Conservation (phyloP, 1,140 invertebrate genomes). For the Drosophila elegans region DNA sequence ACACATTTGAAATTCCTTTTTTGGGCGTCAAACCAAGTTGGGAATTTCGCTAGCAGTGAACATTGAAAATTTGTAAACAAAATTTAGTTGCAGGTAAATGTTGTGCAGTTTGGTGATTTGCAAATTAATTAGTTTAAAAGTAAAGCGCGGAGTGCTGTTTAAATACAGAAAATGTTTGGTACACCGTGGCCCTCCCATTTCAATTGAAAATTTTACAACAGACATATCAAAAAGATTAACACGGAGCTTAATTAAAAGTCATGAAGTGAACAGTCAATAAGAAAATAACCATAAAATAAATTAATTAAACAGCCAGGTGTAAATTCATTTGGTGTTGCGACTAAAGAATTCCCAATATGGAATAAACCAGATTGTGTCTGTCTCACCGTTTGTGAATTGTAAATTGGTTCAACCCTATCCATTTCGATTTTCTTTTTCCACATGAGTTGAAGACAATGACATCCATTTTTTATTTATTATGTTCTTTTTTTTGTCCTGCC, state of each 20-base stretch:
- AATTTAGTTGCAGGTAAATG: slow-evolving; percentile 11
- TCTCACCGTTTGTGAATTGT: background rate
- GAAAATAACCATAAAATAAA: slow-evolving; percentile 7
- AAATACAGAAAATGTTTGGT: background rate
- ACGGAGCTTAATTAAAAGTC: slow-evolving; percentile 37
- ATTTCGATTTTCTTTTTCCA: background rate
- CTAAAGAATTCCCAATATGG: slow-evolving; percentile 12
- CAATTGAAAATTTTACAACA: slow-evolving; percentile 2
- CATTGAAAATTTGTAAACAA: background rate
- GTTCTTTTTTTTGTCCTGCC: background rate
- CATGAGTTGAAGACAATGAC: slow-evolving; percentile 2
- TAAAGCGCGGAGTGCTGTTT: background rate
- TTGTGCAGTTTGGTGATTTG: background rate
- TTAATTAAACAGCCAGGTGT: slow-evolving; percentile 5
- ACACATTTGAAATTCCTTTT: background rate
- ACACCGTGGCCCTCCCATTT: background rate
- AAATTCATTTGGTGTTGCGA: slow-evolving; percentile 2
- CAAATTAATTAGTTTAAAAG: background rate
- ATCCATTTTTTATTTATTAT: slow-evolving; percentile 28
- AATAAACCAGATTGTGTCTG: slow-evolving; percentile 9
- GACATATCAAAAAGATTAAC: slow-evolving; percentile 1
- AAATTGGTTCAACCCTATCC: background rate
- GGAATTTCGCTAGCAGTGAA: background rate
- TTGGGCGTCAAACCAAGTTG: background rate
- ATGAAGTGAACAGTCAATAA: slow-evolving; percentile 28